Base-by-base conservation (phyloP, 2,888 invertebrate species). In the Lymantria monacha region DNA sequence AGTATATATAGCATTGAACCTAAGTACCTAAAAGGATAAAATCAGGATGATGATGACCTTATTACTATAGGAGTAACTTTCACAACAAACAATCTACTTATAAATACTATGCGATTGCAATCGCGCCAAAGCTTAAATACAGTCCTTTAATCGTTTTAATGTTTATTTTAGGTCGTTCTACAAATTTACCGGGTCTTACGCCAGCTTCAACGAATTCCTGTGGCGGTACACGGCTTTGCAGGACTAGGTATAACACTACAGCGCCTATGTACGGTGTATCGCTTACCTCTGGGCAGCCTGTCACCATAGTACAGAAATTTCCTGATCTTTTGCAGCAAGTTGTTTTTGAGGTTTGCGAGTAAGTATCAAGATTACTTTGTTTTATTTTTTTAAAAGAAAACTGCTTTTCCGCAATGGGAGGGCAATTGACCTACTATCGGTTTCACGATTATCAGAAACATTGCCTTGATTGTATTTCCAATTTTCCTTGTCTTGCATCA, bases 261-360 rank as follows among this genome's bases (percentile, higher is more conserved):
- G 97, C 97, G 13, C 97, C 97, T 0, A 96, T 97, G 96, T 97
- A 97, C 78, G 97, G 97, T n/a, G 97, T 97, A 42, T 97, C 97
- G 13, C 90, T 97, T 38, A 97, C 97, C 12, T 97, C 97, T 11
- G 97, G 97, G 1, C 97, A 97, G 74, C 97, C 97, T 0, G 97
- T 97, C 66, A 97, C 97, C 48, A 97, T 97, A 70, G 97, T 97
- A 37, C 97, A 97, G 86, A 97, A 97, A 86, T 98, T 98, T 76
- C 97, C 97, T 0, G 97, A 97, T 87, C 92, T 97, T 40, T 83
- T 97, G 58, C 97, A 97, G 80, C 97, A 97, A 87, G 97, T 97
- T 52, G 97, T 97, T 48, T 97, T 97, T 77, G 97, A 97, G 88
- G 96, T 96, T 75, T 96, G 96, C 95, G 96, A 96, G 97, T 97